These are phyloP conservation scores for Cygnus atratus DNA, from an alignment of 2,113 vertebrate genomes.

Conservation along the genomic window DNA sequence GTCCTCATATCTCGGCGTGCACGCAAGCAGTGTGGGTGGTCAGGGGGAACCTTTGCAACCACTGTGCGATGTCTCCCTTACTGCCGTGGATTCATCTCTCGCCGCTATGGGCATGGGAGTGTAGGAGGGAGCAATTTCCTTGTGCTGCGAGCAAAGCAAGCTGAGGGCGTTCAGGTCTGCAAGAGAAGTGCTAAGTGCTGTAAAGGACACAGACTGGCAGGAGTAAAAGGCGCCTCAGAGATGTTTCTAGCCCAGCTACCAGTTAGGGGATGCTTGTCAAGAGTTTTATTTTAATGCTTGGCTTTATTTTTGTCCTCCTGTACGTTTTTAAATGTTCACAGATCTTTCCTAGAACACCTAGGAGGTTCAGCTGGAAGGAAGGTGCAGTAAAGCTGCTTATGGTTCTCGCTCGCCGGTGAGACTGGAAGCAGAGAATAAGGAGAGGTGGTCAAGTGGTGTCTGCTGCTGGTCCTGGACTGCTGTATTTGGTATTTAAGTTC, in stretches of 20 bases:
- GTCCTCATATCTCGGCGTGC: neutral
- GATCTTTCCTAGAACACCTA: neutral
- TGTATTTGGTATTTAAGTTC: neutral
- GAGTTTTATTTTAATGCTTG: neutral
- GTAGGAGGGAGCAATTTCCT: neutral
- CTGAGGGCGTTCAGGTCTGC: neutral
- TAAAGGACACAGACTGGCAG: neutral
- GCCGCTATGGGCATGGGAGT: neutral
- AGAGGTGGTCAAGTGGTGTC: neutral
- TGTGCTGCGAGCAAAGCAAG: neutral
- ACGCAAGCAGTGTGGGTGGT: neutral
- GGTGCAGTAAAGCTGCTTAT: rapidly evolving
- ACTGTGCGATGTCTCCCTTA: neutral
- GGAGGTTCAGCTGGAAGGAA: neutral
- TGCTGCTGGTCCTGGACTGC: neutral
- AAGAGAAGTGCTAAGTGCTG: neutral
- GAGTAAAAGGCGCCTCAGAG: neutral
- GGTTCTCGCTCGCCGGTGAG: neutral
- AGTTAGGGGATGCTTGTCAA: neutral
- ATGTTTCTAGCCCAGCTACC: neutral
- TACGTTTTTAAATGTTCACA: neutral
- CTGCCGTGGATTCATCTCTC: neutral
- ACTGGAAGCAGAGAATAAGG: neutral
- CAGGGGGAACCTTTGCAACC: neutral
- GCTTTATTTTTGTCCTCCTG: neutral